Conservation (phyloP, 2,888 invertebrate genomes). For the Hedya salicella region DNA sequence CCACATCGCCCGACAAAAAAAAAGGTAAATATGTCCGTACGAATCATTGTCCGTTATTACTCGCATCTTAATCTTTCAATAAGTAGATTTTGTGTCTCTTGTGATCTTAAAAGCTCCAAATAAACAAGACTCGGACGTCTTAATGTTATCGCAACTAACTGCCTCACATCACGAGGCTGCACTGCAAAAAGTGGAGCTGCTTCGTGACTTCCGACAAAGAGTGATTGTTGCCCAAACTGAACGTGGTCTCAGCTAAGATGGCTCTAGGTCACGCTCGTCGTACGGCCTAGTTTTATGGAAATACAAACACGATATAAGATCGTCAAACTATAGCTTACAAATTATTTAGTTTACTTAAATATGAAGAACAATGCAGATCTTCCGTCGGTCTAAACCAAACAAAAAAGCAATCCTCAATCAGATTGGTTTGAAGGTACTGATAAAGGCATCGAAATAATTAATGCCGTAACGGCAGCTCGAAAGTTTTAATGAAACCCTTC, state of each 20-base stretch:
- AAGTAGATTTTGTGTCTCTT: neutral
- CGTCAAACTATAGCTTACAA: neutral
- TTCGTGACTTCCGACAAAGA: slow-evolving; percentile 40
- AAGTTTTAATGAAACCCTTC: slow-evolving; percentile 63
- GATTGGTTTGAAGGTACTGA: slow-evolving; percentile 49
- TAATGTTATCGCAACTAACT: slow-evolving; percentile 28
- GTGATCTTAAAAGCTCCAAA: neutral
- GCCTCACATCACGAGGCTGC: slow-evolving; percentile 26
- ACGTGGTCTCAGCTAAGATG: slow-evolving; percentile 24
- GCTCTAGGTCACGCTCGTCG: slow-evolving; percentile 34
- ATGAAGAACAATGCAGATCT: neutral
- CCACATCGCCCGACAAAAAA: slow-evolving; percentile 86
- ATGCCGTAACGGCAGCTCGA: slow-evolving; percentile 54
- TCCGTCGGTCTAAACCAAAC: neutral
- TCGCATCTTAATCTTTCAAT: neutral
- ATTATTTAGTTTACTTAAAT: no score
- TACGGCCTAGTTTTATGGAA: slow-evolving; percentile 8
- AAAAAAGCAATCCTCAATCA: slow-evolving; percentile 32
- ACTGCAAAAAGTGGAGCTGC: slow-evolving; percentile 33
- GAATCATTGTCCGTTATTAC: neutral
- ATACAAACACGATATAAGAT: neutral
- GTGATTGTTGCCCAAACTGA: slow-evolving; percentile 42
- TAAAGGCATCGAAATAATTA: slow-evolving; percentile 59
- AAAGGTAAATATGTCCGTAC: slow-evolving; percentile 81
- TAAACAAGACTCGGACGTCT: slow-evolving; percentile 10